Conservation (phyloP, 2,888 invertebrate genomes). For the Pandemis heparana region DNA sequence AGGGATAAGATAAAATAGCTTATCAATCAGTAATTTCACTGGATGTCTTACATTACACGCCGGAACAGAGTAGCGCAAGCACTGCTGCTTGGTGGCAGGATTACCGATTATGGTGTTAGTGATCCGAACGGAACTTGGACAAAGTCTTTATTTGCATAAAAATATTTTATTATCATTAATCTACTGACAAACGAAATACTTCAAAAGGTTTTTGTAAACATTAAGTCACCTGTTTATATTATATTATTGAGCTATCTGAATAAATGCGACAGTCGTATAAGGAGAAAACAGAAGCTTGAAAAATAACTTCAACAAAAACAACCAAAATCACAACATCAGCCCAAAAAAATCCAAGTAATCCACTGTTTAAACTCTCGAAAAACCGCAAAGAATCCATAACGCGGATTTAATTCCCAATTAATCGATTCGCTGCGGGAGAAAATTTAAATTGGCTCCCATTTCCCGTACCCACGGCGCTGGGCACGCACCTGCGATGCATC, state of each 20-base stretch:
- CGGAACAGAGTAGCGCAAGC: too few relatives aligned
- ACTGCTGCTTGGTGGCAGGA: too few relatives aligned
- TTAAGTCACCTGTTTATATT: background rate
- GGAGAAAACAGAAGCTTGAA: too few relatives aligned
- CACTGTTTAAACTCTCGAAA: constrained; percentile 47
- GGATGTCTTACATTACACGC: too few relatives aligned
- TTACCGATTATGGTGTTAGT: too few relatives aligned
- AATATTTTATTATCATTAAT: too few relatives aligned
- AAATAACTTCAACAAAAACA: background rate
- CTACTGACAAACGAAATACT: too few relatives aligned
- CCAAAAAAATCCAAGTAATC: background rate
- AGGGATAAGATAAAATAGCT: too few relatives aligned
- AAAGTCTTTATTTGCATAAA: too few relatives aligned
- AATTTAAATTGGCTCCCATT: constrained; percentile 80
- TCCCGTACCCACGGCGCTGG: constrained; percentile 71
- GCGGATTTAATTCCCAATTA: constrained; percentile 65
- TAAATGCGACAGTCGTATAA: background rate
- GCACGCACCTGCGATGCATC: constrained; percentile 74
- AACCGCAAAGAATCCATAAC: constrained; percentile 46
- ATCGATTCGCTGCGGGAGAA: constrained; percentile 75
- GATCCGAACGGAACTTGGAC: too few relatives aligned
- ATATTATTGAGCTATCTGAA: background rate
- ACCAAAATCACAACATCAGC: background rate
- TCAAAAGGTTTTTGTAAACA: background rate
- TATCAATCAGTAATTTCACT: too few relatives aligned